Evolutionary conservation across 2,888 invertebrate species (phyloP).

Genomic region (Rotaria sp.): DNA sequence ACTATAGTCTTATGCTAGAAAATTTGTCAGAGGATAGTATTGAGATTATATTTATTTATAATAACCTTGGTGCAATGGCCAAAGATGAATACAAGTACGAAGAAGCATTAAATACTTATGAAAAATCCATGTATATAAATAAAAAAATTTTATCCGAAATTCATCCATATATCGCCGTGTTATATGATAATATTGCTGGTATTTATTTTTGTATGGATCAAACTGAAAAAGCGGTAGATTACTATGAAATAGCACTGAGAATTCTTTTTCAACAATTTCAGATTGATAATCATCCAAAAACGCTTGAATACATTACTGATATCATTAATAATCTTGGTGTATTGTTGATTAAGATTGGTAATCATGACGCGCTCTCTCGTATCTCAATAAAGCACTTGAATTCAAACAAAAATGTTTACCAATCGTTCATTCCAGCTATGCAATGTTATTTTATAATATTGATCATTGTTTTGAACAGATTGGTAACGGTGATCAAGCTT

Average conservation of each 20-base stretch:
- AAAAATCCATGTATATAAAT: not conserved
- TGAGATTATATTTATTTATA: not conserved
- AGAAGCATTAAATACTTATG: not conserved
- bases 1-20: not conserved
- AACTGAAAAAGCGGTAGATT: not conserved
- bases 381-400: no score
- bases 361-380: no score
- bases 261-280: not conserved
- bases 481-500: no score
- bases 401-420: no score
- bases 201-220: not conserved
- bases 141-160: not conserved
- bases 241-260: not conserved
- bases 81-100: not conserved
- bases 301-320: not conserved
- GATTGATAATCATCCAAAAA: not conserved
- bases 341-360: no score
- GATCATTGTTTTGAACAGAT: no score
- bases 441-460: no score
- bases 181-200: not conserved
- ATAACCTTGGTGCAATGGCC: not conserved
- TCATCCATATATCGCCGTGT: not conserved
- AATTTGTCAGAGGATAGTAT: not conserved
- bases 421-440: no score
- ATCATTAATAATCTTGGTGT: no score